Percentiles rank a stretch among this genome's conserved stretches.
Evolutionary conservation across 2,888 invertebrate genomes (phyloP).

Genomic region (Parnassius glacialis): DNA sequence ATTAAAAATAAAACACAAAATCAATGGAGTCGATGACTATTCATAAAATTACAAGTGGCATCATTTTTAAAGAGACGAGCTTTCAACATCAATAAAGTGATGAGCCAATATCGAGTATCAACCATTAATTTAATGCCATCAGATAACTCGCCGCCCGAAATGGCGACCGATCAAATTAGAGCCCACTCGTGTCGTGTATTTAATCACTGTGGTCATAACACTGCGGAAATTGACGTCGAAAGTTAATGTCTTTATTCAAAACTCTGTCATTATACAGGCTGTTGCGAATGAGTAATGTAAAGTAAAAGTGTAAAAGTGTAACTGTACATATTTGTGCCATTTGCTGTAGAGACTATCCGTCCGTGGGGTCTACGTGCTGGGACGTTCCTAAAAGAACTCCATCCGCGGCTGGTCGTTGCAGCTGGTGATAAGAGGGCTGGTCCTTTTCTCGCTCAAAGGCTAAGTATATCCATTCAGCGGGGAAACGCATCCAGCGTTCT

Average conservation of each 20-base stretch:
- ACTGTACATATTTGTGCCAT: too few relatives aligned
- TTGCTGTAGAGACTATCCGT: too few relatives aligned
- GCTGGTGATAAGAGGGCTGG: too few relatives aligned
- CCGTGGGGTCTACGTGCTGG: too few relatives aligned
- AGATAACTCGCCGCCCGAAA: conserved; percentile 40
- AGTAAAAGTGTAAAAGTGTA: too few relatives aligned
- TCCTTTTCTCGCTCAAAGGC: too few relatives aligned
- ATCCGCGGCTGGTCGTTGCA: too few relatives aligned
- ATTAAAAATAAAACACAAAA: not conserved
- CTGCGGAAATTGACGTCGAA: conserved; percentile 48
- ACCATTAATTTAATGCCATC: conserved; percentile 46
- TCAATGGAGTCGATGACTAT: not conserved
- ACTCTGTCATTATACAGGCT: conserved; percentile 34
- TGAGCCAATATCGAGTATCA: conserved; percentile 20
- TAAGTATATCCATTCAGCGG: too few relatives aligned
- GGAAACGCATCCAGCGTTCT: too few relatives aligned
- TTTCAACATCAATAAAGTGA: conserved; percentile 20
- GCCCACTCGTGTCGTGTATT: conserved; percentile 43
- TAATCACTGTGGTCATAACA: conserved; percentile 51
- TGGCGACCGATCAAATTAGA: conserved; percentile 57
- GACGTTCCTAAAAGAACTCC: too few relatives aligned
- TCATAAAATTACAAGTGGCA: conserved; percentile 5
- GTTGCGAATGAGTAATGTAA: conserved; percentile 19
- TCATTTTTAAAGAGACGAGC: conserved; percentile 18
- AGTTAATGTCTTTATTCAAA: conserved; percentile 62